Conservation (phyloP, 2,797 vertebrate genomes). For the Karalla daura region DNA sequence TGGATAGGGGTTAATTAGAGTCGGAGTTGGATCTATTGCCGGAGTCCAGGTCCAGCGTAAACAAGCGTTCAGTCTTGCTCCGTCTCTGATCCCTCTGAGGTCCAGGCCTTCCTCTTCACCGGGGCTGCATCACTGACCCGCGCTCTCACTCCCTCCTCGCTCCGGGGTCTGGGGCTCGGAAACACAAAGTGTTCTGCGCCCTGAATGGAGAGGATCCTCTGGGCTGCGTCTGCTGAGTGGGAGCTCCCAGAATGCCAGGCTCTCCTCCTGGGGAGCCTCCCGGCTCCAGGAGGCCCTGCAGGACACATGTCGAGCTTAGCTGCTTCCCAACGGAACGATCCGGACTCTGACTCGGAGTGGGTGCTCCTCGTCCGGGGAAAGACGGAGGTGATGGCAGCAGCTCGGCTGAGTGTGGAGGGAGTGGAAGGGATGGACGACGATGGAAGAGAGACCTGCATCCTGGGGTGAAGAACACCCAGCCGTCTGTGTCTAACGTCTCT, state of each 20-base stretch:
- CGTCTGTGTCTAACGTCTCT: constrained; percentile 46
- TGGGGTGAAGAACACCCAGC: constrained; percentile 33
- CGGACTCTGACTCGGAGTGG: constrained; percentile 77
- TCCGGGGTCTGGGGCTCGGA: constrained; percentile 72
- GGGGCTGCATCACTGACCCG: constrained; percentile 63
- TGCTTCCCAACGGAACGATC: constrained; percentile 26
- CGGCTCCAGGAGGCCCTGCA: constrained; percentile 3
- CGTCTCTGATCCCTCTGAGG: constrained; percentile 65
- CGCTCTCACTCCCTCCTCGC: constrained; percentile 71
- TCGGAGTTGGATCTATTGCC: neutral
- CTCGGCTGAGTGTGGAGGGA: constrained; percentile 15
- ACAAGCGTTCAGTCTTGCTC: constrained; percentile 34
- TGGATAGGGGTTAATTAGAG: neutral
- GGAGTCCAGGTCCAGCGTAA: neutral
- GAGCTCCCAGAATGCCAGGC: constrained; percentile 82
- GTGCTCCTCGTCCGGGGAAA: constrained; percentile 58
- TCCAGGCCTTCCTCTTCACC: constrained; percentile 85
- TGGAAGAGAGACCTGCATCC: constrained; percentile 37
- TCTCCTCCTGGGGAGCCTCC: constrained; percentile 60
- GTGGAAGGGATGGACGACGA: constrained; percentile 36
- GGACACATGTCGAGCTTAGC: neutral
- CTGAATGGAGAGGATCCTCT: constrained; percentile 55
- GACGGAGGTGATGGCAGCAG: constrained; percentile 7
- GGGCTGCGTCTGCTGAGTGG: constrained; percentile 79
- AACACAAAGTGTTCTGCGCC: no score